Percentiles rank a stretch among this genome's conserved stretches.
Conservation (phyloP, 2,113 vertebrate genomes). For the Hippocampus abdominalis region DNA sequence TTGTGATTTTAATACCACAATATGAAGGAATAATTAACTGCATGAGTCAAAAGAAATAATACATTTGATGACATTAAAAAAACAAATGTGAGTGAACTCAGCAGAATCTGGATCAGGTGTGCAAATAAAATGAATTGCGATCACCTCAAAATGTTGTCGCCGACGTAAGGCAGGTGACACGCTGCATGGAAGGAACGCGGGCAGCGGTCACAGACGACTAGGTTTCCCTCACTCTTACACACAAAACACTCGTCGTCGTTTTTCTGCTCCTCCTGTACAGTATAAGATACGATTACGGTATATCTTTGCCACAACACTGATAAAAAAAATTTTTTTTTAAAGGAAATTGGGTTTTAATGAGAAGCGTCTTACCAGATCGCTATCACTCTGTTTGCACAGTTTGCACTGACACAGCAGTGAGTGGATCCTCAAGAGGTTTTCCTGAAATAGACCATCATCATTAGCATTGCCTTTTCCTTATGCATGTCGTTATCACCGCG, state of each 20-base stretch:
- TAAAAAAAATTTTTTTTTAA: too few species aligned
- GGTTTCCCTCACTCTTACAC: conserved; percentile 32
- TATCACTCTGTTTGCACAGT: conserved; percentile 13
- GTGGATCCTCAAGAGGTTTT: conserved; percentile 26
- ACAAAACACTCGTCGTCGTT: conserved; percentile 69
- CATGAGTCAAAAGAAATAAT: neutral
- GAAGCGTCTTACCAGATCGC: conserved; percentile 41
- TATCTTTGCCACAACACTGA: neutral
- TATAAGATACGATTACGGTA: neutral
- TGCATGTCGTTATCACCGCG: neutral
- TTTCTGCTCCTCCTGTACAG: conserved; percentile 27
- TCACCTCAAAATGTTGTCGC: conserved; percentile 4
- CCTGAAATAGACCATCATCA: conserved; percentile 38
- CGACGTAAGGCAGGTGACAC: conserved; percentile 64
- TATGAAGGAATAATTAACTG: neutral
- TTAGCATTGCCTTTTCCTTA: neutral
- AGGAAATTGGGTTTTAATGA: neutral
- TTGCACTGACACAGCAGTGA: conserved; percentile 26
- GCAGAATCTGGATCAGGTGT: neutral
- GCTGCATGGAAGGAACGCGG: conserved; percentile 67
- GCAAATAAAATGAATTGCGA: neutral
- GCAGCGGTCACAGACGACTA: conserved; percentile 65
- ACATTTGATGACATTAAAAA: neutral
- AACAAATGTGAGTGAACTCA: neutral
- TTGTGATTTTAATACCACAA: too few species aligned